phyloP scores from a whole-genome alignment of 1,140 invertebrate species.

The Linepithema humile region DNA sequence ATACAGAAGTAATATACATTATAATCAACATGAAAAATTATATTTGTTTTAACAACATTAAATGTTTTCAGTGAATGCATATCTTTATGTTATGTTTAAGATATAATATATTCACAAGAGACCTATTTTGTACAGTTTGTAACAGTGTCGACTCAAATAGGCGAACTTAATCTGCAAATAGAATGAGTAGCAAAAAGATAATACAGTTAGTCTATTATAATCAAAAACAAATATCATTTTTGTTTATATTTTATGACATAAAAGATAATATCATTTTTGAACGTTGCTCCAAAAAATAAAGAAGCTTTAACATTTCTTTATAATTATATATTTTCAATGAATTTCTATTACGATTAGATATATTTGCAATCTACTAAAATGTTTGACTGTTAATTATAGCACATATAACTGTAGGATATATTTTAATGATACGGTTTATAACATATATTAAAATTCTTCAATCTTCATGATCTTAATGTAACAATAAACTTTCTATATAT shows the following conservation, averaged over 20 bases:
- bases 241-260: not conserved
- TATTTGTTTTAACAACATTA: conserved; percentile 6
- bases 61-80: conserved; percentile 14
- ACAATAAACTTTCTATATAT: not conserved
- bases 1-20: conserved; percentile 37
- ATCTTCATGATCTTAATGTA: not conserved
- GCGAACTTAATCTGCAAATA: conserved; percentile 5
- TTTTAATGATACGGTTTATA: not conserved
- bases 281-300: not conserved
- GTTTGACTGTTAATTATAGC: not conserved
- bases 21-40: not conserved
- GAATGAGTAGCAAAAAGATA: conserved; percentile 3
- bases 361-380: conserved; percentile 5
- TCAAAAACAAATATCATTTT: not conserved
- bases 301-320: not conserved
- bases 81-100: not conserved
- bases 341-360: conserved; percentile 35
- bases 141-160: not conserved
- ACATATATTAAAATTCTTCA: conserved; percentile 7
- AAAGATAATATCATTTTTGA: not conserved
- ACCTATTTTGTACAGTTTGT: not conserved
- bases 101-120: conserved; percentile 14
- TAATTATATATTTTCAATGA: conserved; percentile 27
- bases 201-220: not conserved
- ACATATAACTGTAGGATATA: no score